Evolutionary conservation across 2,888 invertebrate genomes (phyloP).

Genomic region (Incurvaria masculella): DNA sequence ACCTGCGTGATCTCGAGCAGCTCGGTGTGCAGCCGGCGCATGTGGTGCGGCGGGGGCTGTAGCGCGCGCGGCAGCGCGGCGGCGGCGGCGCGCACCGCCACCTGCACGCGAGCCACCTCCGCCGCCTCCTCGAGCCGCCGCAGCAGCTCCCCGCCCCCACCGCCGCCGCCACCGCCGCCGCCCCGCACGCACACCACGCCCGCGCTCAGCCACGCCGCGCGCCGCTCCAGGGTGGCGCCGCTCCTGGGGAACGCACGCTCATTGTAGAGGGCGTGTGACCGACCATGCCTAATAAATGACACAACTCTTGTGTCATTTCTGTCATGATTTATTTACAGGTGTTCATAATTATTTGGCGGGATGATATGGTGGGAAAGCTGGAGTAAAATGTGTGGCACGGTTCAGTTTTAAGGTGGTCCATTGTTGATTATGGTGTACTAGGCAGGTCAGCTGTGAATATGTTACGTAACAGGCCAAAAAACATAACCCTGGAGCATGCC

Average conservation of each 20-base stretch:
- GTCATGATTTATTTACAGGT: too few species aligned
- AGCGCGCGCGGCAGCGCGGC: slow-evolving; percentile 44
- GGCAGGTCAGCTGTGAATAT: too few species aligned
- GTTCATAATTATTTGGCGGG: too few species aligned
- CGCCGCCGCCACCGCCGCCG: slow-evolving; percentile 69
- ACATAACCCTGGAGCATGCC: too few species aligned
- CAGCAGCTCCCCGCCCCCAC: slow-evolving; percentile 72
- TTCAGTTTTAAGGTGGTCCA: too few species aligned
- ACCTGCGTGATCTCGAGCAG: slow-evolving; percentile 86
- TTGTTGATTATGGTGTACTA: too few species aligned
- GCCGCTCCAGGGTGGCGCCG: slow-evolving; percentile 70
- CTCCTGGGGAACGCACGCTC: slow-evolving; percentile 44
- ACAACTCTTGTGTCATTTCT: too few species aligned
- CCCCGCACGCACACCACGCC: slow-evolving; percentile 96
- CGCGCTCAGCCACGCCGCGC: slow-evolving; percentile 88
- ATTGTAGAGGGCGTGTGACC: too few species aligned
- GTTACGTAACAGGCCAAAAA: too few species aligned
- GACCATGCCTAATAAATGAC: too few species aligned
- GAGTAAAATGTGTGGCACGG: too few species aligned
- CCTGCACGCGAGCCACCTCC: slow-evolving; percentile 86
- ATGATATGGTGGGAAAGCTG: too few species aligned
- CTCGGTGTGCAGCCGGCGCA: slow-evolving; percentile 72
- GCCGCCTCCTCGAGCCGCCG: slow-evolving; percentile 90
- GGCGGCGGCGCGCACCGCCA: slow-evolving; percentile 56
- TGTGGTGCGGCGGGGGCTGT: slow-evolving; percentile 63